Conservation (phyloP, 2,888 invertebrate genomes). For the Lepidocyrtinus sp. region DNA sequence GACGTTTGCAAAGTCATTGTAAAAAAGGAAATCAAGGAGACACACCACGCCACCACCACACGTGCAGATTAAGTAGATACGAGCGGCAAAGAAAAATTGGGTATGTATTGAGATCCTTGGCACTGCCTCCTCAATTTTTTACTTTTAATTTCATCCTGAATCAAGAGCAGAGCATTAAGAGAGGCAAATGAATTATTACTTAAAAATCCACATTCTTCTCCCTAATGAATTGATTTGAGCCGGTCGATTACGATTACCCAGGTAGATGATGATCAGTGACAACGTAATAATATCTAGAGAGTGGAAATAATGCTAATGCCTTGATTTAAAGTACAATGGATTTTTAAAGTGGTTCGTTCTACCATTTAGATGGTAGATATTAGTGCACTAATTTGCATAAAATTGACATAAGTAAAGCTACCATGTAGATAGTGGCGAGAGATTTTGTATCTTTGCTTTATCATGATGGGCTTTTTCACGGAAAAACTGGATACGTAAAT, state of each 20-base stretch:
- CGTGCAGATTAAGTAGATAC: background rate
- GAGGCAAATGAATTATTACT: too few relatives aligned
- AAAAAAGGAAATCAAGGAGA: background rate
- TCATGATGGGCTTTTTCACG: slow-evolving; percentile 14
- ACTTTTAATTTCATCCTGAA: slow-evolving; percentile 19
- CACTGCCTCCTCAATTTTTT: slow-evolving; percentile 39
- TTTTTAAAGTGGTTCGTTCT: background rate
- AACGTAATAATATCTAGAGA: too few relatives aligned
- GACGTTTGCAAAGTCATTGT: background rate
- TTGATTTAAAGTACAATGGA: background rate
- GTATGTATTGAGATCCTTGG: slow-evolving; percentile 56
- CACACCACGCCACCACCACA: slow-evolving; percentile 14
- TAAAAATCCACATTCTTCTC: too few relatives aligned
- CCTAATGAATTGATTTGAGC: background rate
- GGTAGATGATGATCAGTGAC: too few relatives aligned
- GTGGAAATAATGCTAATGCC: too few relatives aligned
- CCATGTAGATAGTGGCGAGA: slow-evolving; percentile 9
- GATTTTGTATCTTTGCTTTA: background rate
- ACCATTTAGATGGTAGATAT: slow-evolving; percentile 31
- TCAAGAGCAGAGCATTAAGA: background rate
- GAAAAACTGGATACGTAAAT: slow-evolving; percentile 40
- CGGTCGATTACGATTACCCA: too few relatives aligned
- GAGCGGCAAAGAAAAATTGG: slow-evolving; percentile 38
- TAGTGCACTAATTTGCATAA: slow-evolving; percentile 39
- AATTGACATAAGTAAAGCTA: slow-evolving; percentile 51